Evolutionary conservation across 2,888 invertebrate species (phyloP).

Genomic region (Morpho achilles): DNA sequence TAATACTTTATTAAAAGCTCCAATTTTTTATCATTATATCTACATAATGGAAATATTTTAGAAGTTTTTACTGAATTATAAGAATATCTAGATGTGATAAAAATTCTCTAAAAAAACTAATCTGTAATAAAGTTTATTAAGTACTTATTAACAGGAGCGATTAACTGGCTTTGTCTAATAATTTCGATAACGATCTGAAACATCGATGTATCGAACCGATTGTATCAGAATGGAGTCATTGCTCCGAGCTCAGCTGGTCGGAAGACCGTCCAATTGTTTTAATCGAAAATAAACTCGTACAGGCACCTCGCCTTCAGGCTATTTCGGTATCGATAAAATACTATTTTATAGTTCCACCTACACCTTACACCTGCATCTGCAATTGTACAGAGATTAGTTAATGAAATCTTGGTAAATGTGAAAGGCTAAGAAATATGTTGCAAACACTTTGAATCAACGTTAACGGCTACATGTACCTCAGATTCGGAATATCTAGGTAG

Average conservation of each 20-base stretch:
- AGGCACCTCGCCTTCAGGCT: constrained; percentile 12
- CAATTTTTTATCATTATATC: no score
- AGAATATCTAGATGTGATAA: no score
- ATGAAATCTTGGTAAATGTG: no score
- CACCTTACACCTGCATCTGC: constrained; percentile 15
- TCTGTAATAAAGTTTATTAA: no score
- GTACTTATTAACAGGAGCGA: background rate
- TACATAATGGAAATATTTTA: no score
- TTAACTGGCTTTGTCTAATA: background rate
- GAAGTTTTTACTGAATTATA: no score
- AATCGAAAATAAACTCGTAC: constrained; percentile 21
- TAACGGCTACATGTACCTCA: no score
- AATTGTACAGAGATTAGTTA: constrained; percentile 1
- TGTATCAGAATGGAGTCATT: constrained; percentile 9
- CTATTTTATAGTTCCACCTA: constrained; percentile 9
- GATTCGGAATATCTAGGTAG: no score
- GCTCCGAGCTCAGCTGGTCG: constrained; percentile 18
- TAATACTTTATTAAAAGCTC: no score
- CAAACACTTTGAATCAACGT: no score
- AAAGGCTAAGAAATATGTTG: no score
- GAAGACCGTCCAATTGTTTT: constrained; percentile 21
- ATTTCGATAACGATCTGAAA: constrained; percentile 6
- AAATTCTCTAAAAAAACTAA: no score
- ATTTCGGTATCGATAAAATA: constrained; percentile 23
- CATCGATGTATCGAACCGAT: constrained; percentile 4